Evolutionary conservation across 2,113 vertebrate genomes (phyloP), one percentile per base, ranked within the genome.

Genomic region (Muntiacus muntjak): DNA sequence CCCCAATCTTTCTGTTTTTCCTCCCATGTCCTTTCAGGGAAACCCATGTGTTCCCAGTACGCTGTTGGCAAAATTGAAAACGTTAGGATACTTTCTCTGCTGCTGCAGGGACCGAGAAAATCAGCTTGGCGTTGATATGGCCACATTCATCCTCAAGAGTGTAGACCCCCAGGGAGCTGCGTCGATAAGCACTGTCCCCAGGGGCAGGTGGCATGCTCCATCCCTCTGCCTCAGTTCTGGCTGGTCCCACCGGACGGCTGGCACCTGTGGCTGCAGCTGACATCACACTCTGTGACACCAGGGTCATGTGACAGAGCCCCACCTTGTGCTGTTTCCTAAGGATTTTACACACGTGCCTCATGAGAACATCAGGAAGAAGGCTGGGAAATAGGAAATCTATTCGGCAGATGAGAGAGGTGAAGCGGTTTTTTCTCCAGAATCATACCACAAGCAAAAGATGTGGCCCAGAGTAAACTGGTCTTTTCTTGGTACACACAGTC

Each of bases 111-210:
- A 28, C 40, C 6, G 47, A 60, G 76, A 74, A 33, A 52, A 58
- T 54, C 57, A 43, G 21, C 47, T 21, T 15, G 55, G 36, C 11
- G 4, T 71, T 15, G 60, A 92, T 25, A 8, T 1, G 54, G 26
- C 60, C n/a, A 15, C 52, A 85, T 36, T 82, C 21, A 26, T 14
- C 52, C 64, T 40, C 28, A 15, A 30, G 60, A 10, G 40, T 5
- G 28, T 1, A 21, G 58, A 36, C 21, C 54, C 45, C 2, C 2
- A 0, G 57, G 1, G 0, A 43, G 87, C n/a, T 4, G 17, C 5
- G 2, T 5, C 1, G 1, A 5, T 47, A 3, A 33, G 54, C 23
- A 21, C 12, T 0, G 7, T 81, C 58, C 5, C 30, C 10, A n/a
- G 89, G 67, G 7, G 1, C 91, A 25, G 91, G 62, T 0, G n/a